Conservation (phyloP, 1,140 invertebrate species). For the Armadillidium nasatum region DNA sequence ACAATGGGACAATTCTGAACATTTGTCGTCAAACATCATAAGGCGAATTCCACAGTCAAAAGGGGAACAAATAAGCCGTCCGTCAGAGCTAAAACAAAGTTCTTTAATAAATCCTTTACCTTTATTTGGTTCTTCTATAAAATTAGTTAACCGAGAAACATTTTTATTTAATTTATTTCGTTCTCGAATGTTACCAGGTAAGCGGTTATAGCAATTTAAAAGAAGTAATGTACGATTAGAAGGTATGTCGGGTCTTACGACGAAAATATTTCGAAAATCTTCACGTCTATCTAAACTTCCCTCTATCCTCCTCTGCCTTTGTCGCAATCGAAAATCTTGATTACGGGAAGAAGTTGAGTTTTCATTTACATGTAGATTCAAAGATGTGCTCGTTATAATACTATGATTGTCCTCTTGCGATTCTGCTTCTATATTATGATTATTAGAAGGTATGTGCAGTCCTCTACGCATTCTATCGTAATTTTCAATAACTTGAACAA, state of each 20-base stretch:
- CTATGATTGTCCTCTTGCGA: too few relatives aligned
- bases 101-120: conserved; percentile 76
- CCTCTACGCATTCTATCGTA: conserved; percentile 26
- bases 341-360: background rate
- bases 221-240: background rate
- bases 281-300: background rate
- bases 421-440: conserved; percentile 7
- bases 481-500: conserved; percentile 37
- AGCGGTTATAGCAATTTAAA: background rate
- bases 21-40: conserved; percentile 69
- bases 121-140: conserved; percentile 72
- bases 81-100: conserved; percentile 81
- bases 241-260: background rate
- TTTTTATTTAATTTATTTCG: conserved; percentile 62
- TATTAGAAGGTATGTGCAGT: conserved; percentile 22
- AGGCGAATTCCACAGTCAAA: conserved; percentile 77
- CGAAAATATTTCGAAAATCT: background rate
- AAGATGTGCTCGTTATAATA: background rate
- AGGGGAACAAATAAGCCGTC: conserved; percentile 80
- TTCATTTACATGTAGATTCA: background rate
- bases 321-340: background rate
- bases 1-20: conserved; percentile 70
- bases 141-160: conserved; percentile 72
- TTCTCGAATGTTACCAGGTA: background rate
- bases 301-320: background rate